A percentile compares a stretch with the other conserved stretches of the same genome.
Conservation (phyloP, 2,113 vertebrate genomes). For the Benitochromis conjunctus region DNA sequence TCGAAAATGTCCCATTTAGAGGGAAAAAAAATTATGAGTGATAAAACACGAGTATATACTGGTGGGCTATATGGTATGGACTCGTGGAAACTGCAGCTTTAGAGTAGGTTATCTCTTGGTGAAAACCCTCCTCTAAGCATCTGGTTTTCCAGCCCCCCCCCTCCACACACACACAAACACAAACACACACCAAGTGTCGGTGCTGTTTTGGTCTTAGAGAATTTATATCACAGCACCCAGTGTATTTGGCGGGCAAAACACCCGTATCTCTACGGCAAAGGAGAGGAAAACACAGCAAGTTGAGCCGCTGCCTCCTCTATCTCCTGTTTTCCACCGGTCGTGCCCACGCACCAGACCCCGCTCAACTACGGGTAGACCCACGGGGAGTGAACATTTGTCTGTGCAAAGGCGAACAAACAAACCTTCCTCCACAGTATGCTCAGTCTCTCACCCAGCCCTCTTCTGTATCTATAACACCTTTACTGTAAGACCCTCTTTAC, state of each 20-base stretch:
- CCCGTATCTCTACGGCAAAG: slow-evolving; percentile 63
- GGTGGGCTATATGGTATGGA: slow-evolving; percentile 15
- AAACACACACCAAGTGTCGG: not conserved
- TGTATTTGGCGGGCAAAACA: slow-evolving; percentile 80
- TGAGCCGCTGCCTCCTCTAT: slow-evolving; percentile 56
- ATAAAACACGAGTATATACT: slow-evolving; percentile 29
- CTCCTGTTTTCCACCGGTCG: slow-evolving; percentile 73
- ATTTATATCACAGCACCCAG: slow-evolving; percentile 74
- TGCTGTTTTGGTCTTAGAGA: slow-evolving; percentile 55
- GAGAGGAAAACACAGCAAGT: slow-evolving; percentile 78
- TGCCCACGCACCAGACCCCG: slow-evolving; percentile 84
- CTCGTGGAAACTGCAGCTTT: slow-evolving; percentile 21
- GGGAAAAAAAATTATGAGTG: slow-evolving; percentile 19
- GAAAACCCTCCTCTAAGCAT: slow-evolving; percentile 45
- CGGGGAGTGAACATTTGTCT: slow-evolving; percentile 64
- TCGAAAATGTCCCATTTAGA: slow-evolving; percentile 35
- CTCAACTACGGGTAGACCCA: slow-evolving; percentile 85
- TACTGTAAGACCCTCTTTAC: slow-evolving; percentile 10
- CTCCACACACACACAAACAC: not conserved
- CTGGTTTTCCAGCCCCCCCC: slow-evolving; percentile 20
- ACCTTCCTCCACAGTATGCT: slow-evolving; percentile 21
- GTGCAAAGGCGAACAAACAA: slow-evolving; percentile 51
- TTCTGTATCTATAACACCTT: slow-evolving; percentile 1
- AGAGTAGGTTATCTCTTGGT: slow-evolving; percentile 39
- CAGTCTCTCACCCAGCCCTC: slow-evolving; percentile 1